Conservation (phyloP, 2,113 vertebrate species). For the Poecile atricapillus region DNA sequence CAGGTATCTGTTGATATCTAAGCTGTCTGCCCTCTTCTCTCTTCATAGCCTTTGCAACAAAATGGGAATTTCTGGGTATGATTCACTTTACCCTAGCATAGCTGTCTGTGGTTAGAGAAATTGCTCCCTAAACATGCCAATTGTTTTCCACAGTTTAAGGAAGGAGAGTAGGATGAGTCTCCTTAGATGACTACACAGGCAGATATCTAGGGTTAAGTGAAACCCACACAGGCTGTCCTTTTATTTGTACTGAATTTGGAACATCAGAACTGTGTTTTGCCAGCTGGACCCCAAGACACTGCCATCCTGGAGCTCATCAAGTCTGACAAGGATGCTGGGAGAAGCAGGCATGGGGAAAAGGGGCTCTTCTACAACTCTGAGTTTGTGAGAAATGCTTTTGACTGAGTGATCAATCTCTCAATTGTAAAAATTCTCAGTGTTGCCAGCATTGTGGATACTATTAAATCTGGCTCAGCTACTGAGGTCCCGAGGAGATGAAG, state of each 20-base stretch:
- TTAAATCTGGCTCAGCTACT: not conserved
- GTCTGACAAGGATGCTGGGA: not conserved
- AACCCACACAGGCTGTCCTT: not conserved
- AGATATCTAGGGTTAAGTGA: not conserved
- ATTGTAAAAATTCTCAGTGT: not conserved
- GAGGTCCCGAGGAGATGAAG: not conserved
- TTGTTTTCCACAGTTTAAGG: not conserved
- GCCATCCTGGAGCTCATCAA: not conserved
- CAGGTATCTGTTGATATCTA: not conserved
- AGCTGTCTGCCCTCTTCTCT: not conserved
- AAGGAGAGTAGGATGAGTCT: not conserved
- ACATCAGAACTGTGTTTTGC: not conserved
- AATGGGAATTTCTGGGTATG: not conserved
- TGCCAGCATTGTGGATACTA: rapidly evolving
- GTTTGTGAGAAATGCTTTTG: not conserved
- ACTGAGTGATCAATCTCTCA: not conserved
- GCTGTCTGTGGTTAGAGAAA: not conserved
- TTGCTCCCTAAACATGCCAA: not conserved
- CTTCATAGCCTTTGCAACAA: not conserved
- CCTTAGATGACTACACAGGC: not conserved
- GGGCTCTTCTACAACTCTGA: not conserved
- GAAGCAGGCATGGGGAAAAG: not conserved
- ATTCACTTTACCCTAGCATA: not conserved
- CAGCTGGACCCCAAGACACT: not conserved
- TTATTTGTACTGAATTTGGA: not conserved